Percentiles rank a stretch among this genome's conserved stretches.
Evolutionary conservation across 2,797 vertebrate species (phyloP).

Genomic region (Avahi laniger): DNA sequence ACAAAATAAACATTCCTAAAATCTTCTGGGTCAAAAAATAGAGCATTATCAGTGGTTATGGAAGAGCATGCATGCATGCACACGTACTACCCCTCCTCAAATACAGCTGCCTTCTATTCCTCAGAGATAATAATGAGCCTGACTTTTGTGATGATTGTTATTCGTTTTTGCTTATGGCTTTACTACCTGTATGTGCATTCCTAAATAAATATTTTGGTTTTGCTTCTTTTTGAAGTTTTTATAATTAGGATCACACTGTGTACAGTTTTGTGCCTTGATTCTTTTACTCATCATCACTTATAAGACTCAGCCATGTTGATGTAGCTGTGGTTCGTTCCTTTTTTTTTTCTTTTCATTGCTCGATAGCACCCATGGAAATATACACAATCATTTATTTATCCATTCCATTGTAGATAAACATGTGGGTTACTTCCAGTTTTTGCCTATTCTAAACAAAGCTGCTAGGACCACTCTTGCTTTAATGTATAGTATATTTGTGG

Average conservation of each 20-base stretch:
- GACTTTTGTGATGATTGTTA: not conserved
- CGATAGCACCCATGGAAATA: not conserved
- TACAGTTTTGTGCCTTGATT: not conserved
- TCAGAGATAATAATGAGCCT: not conserved
- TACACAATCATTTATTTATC: not conserved
- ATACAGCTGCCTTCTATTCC: not conserved
- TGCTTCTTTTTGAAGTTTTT: not conserved
- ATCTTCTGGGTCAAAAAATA: not conserved
- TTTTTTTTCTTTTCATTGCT: not conserved
- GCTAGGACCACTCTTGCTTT: not conserved
- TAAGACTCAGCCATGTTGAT: not conserved
- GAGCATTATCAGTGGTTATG: not conserved
- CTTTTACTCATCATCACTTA: not conserved
- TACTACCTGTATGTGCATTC: not conserved
- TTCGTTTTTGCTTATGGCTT: slow-evolving; percentile 1
- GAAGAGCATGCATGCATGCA: not conserved
- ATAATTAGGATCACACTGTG: not conserved
- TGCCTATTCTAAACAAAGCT: not conserved
- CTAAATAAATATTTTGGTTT: not conserved
- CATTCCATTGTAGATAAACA: not conserved
- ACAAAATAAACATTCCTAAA: slow-evolving; percentile 38
- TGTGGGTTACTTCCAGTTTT: not conserved
- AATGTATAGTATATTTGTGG: not conserved
- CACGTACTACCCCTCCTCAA: not conserved
- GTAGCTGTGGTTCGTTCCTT: not conserved